phyloP scores from a whole-genome alignment of 2,888 invertebrate species.

The Drosophila kuntzei region DNA sequence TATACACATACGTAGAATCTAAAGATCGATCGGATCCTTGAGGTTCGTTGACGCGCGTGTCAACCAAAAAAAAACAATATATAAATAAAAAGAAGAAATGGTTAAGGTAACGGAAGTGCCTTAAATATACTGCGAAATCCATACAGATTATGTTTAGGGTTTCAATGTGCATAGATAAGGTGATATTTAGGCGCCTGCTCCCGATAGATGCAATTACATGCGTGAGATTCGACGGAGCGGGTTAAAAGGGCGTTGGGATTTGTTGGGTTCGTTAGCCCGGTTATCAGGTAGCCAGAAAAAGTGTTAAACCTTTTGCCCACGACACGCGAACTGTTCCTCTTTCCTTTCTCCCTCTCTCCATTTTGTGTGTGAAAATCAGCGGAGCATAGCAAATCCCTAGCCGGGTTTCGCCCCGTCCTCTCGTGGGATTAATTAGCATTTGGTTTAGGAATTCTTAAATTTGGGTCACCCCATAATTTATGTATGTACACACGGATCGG shows the following conservation, averaged over 20 bases:
- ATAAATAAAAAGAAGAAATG: not conserved
- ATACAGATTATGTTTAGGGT: slow-evolving; percentile 53
- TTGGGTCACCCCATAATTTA: slow-evolving; percentile 54
- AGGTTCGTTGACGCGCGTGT: slow-evolving; percentile 58
- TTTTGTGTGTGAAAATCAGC: slow-evolving; percentile 70
- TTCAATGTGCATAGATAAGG: slow-evolving; percentile 42
- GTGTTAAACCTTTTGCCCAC: slow-evolving; percentile 43
- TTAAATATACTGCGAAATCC: slow-evolving; percentile 49
- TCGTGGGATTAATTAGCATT: slow-evolving; percentile 79
- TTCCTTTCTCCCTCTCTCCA: not conserved
- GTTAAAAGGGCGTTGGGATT: slow-evolving; percentile 14
- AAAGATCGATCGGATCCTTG: slow-evolving; percentile 12
- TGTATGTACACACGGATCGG: slow-evolving; percentile 21
- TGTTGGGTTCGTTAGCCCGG: slow-evolving; percentile 23
- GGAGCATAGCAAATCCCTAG: slow-evolving; percentile 62
- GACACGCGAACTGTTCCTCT: slow-evolving; percentile 49
- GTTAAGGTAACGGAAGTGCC: slow-evolving; percentile 8
- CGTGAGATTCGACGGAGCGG: slow-evolving; percentile 63
- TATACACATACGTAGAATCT: slow-evolving; percentile 12
- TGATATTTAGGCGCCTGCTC: slow-evolving; percentile 40
- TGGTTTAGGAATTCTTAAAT: slow-evolving; percentile 53
- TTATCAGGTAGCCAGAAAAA: slow-evolving; percentile 53
- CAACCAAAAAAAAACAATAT: slow-evolving; percentile 43
- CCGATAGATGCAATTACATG: slow-evolving; percentile 71
- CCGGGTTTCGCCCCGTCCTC: slow-evolving; percentile 34